Percentiles rank a stretch among this genome's conserved stretches.
Conservation (phyloP, 2,797 vertebrate species). For the Aquila chrysaetos region DNA sequence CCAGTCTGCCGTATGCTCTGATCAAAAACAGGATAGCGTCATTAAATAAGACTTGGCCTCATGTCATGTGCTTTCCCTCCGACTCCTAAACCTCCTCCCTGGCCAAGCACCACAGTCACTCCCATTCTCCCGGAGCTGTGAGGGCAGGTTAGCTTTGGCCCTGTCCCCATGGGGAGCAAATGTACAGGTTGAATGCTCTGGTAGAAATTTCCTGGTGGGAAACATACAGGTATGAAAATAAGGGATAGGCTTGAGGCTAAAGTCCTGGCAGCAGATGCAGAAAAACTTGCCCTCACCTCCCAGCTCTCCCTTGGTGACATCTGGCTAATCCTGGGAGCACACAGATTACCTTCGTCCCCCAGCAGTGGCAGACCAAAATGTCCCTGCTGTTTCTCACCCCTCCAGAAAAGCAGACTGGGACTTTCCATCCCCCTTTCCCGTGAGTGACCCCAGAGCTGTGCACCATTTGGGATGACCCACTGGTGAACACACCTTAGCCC, state of each 20-base stretch:
- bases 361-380: background rate
- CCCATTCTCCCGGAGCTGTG: background rate
- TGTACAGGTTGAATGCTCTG: background rate
- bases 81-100: background rate
- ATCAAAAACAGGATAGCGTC: background rate
- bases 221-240: constrained; percentile 1
- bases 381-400: background rate
- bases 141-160: background rate
- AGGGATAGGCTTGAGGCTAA: background rate
- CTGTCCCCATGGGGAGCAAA: background rate
- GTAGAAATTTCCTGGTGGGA: background rate
- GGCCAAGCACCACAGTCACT: background rate
- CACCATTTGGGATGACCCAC: background rate
- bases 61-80: background rate
- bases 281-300: background rate
- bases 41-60: background rate
- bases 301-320: background rate
- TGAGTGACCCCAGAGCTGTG: background rate
- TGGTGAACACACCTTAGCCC: background rate
- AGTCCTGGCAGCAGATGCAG: background rate
- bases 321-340: background rate
- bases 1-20: background rate
- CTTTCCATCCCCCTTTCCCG: background rate
- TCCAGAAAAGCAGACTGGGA: background rate
- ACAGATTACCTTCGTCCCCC: background rate